These are phyloP conservation scores for Calidris pygmaea DNA, from an alignment of 2,113 vertebrate species.

Conservation along the genomic window DNA sequence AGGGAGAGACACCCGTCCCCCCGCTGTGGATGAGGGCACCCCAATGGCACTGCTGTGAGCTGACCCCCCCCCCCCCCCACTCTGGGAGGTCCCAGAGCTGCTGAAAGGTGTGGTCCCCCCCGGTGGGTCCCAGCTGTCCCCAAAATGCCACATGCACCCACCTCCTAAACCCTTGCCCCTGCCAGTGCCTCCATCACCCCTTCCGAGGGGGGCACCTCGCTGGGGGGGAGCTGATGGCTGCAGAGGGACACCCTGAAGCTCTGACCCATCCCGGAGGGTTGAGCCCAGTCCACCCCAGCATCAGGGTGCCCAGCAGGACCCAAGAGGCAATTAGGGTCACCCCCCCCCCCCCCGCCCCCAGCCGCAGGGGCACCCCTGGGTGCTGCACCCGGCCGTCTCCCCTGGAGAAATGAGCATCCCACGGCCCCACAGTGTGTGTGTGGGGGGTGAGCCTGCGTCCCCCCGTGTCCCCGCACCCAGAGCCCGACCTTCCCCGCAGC, in stretches of 20 bases:
- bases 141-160: neutral
- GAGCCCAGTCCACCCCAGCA: neutral
- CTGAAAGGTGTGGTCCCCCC: neutral
- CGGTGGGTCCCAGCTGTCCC: neutral
- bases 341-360: neutral
- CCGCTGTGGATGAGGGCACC: rapidly evolving
- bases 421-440: too few relatives aligned
- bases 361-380: neutral
- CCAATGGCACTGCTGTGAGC: rapidly evolving
- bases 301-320: neutral
- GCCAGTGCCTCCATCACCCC: neutral
- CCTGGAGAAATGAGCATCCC: neutral
- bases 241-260: neutral
- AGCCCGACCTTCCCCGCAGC: neutral
- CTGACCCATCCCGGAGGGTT: neutral
- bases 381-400: neutral
- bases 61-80: neutral
- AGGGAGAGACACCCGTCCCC: neutral
- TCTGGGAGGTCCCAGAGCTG: neutral
- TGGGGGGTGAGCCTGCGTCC: rapidly evolving
- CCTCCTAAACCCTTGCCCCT: neutral
- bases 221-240: neutral
- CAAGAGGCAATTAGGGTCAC: neutral
- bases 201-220: too few relatives aligned
- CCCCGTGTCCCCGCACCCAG: neutral